Evolutionary conservation across 64 coral and sea anemone species (phyloP), one percentile per base, ranked within the genome.

Genomic region (Montipora sp.): DNA sequence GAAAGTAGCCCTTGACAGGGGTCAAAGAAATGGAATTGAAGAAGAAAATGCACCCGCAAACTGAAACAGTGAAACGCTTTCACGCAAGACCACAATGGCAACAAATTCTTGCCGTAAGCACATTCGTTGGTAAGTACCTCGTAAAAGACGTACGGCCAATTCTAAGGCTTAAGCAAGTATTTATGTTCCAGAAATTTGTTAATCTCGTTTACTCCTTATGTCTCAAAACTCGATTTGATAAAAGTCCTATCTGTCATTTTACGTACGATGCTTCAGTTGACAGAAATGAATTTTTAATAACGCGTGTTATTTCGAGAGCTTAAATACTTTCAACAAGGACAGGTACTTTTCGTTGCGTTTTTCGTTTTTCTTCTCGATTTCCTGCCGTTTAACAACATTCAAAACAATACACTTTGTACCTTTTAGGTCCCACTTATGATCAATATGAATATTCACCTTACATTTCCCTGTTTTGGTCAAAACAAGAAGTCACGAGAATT

Each of bases 41-140:
- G 16, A 46, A 20, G 0, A 22, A 72, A 72, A 85, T 85, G 82
- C 45, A 85, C 48, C 75, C n/a, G 36, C 91, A 97, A 47, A 78
- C 89, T 2, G 95, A 97, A 15, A 94, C 94, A 61, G 89, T 97
- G 0, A 97, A 97, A 80, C 83, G 95, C 7, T 84, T 97, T 79
- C 89, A 97, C 59, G 44, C 71, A 0, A 77, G 89, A 8, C 92
- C 92, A 3, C 22, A 60, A 8, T 97, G 95, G 95, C 95, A 97
- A 71, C 92, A 93, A 79, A 73, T 48, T 16, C 48, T 91, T 12
- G 87, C 90, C 74, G 77, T 97, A 16, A 21, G 80, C 20, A 82
- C 88, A 19, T 89, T 90, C 2, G 16, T 92, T 55, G 95, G 95
- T 97, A 81, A 91, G 88, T 23, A 12, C 23, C 47, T 4, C 47